Conservation (phyloP, 2,888 invertebrate genomes). For the Erpobdella octoculata region DNA sequence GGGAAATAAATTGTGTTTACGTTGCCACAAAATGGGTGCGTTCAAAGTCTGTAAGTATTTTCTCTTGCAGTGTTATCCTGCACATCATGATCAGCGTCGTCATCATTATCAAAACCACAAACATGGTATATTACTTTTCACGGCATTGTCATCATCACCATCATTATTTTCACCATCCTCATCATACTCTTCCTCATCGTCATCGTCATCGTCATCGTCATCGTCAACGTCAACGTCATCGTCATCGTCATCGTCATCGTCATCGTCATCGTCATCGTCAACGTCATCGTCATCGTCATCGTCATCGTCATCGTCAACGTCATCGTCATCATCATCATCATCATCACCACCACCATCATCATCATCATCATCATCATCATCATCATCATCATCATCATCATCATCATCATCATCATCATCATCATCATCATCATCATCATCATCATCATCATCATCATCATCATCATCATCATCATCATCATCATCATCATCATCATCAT, state of each 20-base stretch:
- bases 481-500: neutral
- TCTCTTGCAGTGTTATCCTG: neutral
- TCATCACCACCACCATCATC: neutral
- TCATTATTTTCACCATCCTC: neutral
- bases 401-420: constrained; percentile 9
- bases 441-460: neutral
- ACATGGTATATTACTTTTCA: too few species aligned
- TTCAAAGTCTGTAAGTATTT: too few species aligned
- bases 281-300: neutral
- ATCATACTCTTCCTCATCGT: neutral
- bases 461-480: neutral
- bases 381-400: constrained; percentile 14
- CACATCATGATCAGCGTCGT: neutral
- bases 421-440: neutral
- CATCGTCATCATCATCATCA: neutral
- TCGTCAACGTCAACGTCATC: neutral
- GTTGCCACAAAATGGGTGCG: too few species aligned
- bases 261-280: neutral
- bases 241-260: neutral
- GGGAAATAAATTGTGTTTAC: too few species aligned
- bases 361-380: neutral
- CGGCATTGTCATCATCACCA: neutral
- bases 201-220: neutral
- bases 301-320: neutral
- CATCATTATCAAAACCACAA: neutral